Percentiles rank a stretch among this genome's conserved stretches.
phyloP scores from a whole-genome alignment of 2,113 vertebrate genomes.

The Gallinago jamesoni region DNA sequence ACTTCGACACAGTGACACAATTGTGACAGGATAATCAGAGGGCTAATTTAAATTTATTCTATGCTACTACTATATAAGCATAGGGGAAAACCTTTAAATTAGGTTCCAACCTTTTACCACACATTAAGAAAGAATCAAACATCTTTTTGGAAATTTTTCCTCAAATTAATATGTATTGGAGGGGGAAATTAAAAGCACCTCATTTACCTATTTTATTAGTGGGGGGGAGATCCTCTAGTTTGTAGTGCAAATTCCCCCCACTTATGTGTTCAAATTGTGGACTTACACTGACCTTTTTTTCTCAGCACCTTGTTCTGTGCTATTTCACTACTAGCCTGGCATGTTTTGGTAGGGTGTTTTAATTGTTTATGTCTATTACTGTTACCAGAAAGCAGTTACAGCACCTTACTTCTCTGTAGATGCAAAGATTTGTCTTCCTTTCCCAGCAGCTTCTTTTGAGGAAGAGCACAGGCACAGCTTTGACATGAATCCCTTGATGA shows the following conservation, averaged over 20 bases:
- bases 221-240: neutral
- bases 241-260: neutral
- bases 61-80: neutral
- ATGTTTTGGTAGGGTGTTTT: neutral
- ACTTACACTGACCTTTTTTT: neutral
- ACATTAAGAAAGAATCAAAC: neutral
- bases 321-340: neutral
- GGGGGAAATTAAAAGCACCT: neutral
- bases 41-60: neutral
- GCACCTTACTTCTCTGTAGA: neutral
- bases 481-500: neutral
- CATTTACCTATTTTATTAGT: neutral
- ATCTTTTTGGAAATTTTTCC: neutral
- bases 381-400: neutral
- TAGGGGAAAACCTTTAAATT: neutral
- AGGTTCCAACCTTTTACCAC: neutral
- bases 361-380: neutral
- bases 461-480: neutral
- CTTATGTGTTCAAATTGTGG: neutral
- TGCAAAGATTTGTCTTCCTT: neutral
- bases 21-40: neutral
- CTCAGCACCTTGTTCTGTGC: neutral
- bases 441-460: neutral
- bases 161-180: neutral
- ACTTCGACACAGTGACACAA: fast-evolving